Evolutionary conservation across 2,797 vertebrate species (phyloP), one percentile per base, ranked within the genome.

Genomic region (Peromyscus eremicus): DNA sequence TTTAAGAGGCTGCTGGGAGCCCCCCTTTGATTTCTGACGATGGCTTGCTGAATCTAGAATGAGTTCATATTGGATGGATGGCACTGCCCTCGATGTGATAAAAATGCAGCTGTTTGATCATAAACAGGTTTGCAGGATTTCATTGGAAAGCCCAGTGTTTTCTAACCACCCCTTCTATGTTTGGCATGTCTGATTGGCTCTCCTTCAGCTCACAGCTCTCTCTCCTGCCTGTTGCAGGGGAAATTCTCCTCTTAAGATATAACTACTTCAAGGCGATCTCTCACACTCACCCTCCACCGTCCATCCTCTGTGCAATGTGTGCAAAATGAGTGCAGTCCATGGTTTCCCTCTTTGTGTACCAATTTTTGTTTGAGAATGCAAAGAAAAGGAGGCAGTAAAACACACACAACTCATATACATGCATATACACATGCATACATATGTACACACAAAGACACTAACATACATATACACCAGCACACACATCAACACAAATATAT

Each of bases 1-100:
- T 97, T 97, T 96, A 97, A 93, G 92, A 97, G 93, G 93, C 90
- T 93, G 81, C 93, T 95, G 95, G 94, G 68, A 94, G 76, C 37
- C 93, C 75, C 76, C 75, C 76, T 94, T 66, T 91, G 73, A 95
- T 96, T 97, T 97, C 94, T 97, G 92, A 73, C 87, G 93, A 55
- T 81, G 94, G 88, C 84, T 94, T 96, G 62, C 94, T 96, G 95
- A 97, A 94, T 90, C 55, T 75, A 95, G 94, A 96, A 57, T 95
- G 93, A 64, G 81, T 90, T 97, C 57, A n/a, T 64, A 37, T 80
- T 97, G 73, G 76, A 97, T 95, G 93, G 94, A 95, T 96, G 77
- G 79, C 81, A 75, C 73, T n/a, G 80, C 91, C 55, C 62, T 92
- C 70, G 11, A 84, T 92, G 81, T 37, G 84, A 49, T 66, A 23